Evolutionary conservation across 1,140 invertebrate species (phyloP).

Genomic region (Agraylea sexmaculata): DNA sequence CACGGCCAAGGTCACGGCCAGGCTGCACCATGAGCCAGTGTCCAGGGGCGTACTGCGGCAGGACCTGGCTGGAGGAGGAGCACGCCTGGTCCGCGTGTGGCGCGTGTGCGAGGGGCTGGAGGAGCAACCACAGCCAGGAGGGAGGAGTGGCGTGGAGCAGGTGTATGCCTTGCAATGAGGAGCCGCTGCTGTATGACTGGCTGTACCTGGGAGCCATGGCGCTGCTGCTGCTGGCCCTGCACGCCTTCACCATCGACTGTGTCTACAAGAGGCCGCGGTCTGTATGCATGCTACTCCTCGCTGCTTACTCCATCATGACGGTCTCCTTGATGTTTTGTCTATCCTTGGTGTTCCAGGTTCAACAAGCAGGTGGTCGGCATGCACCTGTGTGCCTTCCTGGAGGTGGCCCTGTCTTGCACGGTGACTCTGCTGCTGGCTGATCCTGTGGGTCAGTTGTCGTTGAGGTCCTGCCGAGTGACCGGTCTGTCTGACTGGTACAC

Average conservation of each 20-base stretch:
- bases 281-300: conserved; percentile 21
- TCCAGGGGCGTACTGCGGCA: conserved; percentile 80
- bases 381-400: conserved; percentile 69
- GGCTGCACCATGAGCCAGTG: no score
- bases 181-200: conserved; percentile 81
- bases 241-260: conserved; percentile 86
- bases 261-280: conserved; percentile 63
- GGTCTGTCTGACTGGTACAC: conserved; percentile 93
- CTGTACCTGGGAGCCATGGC: conserved; percentile 91
- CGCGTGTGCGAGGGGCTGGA: conserved; percentile 73
- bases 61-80: conserved; percentile 48
- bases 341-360: conserved; percentile 39
- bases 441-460: conserved; percentile 58
- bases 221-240: conserved; percentile 68
- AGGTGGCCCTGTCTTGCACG: conserved; percentile 59
- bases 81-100: conserved; percentile 68
- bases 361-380: conserved; percentile 57
- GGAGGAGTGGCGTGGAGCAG: no score
- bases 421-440: conserved; percentile 65
- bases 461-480: conserved; percentile 66
- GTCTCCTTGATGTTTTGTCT: not conserved
- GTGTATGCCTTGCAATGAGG: conserved; percentile 66
- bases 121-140: conserved; percentile 45
- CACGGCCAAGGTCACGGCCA: no score
- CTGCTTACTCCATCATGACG: not conserved